A percentile compares a stretch with the other conserved stretches of the same genome.
Evolutionary conservation across 2,797 vertebrate species (phyloP).

Genomic region (Hoplostethus atlanticus): DNA sequence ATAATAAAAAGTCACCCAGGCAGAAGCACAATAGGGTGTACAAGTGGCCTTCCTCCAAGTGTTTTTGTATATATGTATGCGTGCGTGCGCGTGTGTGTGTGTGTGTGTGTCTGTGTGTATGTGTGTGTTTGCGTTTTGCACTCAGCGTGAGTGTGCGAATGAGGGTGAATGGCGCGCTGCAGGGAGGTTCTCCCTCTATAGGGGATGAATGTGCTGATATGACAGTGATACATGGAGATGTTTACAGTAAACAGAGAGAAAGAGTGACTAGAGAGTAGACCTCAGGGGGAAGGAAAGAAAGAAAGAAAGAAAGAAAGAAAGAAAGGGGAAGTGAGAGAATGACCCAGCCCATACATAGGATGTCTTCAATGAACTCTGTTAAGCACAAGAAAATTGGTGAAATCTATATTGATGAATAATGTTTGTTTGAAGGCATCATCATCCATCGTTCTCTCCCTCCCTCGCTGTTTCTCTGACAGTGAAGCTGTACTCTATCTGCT

Average conservation of each 20-base stretch:
- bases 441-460: constrained; percentile 54
- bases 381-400: constrained; percentile 42
- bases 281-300: constrained; percentile 47
- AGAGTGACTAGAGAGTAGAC: constrained; percentile 27
- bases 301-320: constrained; percentile 11
- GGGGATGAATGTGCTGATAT: constrained; percentile 83
- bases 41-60: neutral
- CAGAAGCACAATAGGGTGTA: constrained; percentile 46
- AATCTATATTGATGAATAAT: constrained; percentile 46
- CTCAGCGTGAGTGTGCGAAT: constrained; percentile 57
- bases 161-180: constrained; percentile 66
- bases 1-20: constrained; percentile 46
- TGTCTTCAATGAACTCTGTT: constrained; percentile 56
- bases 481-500: constrained; percentile 46
- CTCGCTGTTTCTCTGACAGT: constrained; percentile 13
- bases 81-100: constrained; percentile 21
- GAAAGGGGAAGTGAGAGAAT: constrained; percentile 29
- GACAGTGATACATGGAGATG: constrained; percentile 87
- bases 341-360: constrained; percentile 30
- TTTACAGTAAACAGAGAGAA: constrained; percentile 77
- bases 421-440: constrained; percentile 26
- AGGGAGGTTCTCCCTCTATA: constrained; percentile 57
- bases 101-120: constrained; percentile 25
- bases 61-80: constrained; percentile 17
- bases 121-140: constrained; percentile 29